A percentile compares a stretch with the other conserved stretches of the same genome.
Evolutionary conservation across 2,113 vertebrate genomes (phyloP).

Genomic region (Phalacrocorax carbo): DNA sequence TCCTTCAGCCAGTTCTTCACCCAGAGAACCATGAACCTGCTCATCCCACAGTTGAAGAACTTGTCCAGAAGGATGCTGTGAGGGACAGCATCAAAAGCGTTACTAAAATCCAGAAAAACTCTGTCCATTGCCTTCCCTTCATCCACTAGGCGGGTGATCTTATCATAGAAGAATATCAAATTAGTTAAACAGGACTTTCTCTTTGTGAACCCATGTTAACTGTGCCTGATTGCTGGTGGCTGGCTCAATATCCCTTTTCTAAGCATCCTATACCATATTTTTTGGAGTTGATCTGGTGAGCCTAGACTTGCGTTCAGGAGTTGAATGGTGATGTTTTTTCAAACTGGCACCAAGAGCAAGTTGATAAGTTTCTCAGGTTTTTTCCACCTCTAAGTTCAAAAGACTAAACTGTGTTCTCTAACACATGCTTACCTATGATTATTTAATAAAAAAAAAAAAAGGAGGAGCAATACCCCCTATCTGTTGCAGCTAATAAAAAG

Average conservation of each 20-base stretch:
- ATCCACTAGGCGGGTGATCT: not conserved
- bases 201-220: not conserved
- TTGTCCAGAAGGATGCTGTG: not conserved
- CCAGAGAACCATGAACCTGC: accelerated
- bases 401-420: not conserved
- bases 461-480: not conserved
- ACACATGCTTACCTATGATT: not conserved
- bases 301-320: not conserved
- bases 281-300: not conserved
- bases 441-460: not conserved
- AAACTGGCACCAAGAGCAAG: not conserved
- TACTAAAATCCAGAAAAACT: not conserved
- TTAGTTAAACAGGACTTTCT: not conserved
- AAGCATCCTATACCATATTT: not conserved
- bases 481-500: not conserved
- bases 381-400: not conserved
- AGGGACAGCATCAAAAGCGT: not conserved
- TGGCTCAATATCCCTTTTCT: not conserved
- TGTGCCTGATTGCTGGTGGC: not conserved
- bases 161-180: not conserved
- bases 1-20: not conserved
- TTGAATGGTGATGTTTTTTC: not conserved
- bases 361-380: not conserved
- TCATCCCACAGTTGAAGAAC: not conserved
- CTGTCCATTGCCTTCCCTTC: not conserved